These are phyloP conservation scores for Cepaea hortensis DNA, from an alignment of 2,888 invertebrate genomes.

Conservation along the genomic window DNA sequence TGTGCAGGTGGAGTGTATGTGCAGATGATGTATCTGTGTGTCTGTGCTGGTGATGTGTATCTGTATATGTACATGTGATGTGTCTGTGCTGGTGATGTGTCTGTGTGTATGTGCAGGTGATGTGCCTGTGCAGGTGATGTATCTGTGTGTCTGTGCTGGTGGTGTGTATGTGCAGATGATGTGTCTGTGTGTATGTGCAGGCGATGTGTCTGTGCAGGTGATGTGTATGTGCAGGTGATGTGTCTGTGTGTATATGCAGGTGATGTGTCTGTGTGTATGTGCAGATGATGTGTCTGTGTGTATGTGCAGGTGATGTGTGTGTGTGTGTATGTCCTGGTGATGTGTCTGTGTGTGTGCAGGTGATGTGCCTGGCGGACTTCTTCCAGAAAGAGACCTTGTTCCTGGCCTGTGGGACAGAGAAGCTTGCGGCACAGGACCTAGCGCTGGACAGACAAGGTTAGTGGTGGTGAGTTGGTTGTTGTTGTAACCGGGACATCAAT, in stretches of 20 bases:
- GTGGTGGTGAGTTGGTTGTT: background rate
- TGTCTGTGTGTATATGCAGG: slow-evolving; percentile 9
- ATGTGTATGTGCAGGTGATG: background rate
- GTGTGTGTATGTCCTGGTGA: background rate
- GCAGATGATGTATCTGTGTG: too few species aligned
- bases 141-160: too few species aligned
- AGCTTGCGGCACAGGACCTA: slow-evolving; percentile 90
- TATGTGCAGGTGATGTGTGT: background rate
- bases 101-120: too few species aligned
- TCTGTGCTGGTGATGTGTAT: too few species aligned
- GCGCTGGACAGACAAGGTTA: slow-evolving; percentile 93
- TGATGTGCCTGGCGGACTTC: slow-evolving; percentile 86
- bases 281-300: background rate
- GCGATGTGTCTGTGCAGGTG: too few species aligned
- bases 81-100: too few species aligned
- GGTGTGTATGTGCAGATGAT: too few species aligned
- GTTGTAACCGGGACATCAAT: background rate
- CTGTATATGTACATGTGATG: too few species aligned
- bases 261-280: slow-evolving; percentile 4
- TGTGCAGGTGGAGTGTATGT: too few species aligned
- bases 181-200: too few species aligned
- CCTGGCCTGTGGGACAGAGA: slow-evolving; percentile 95
- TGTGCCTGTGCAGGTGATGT: too few species aligned
- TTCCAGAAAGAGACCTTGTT: slow-evolving; percentile 89
- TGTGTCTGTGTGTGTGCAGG: slow-evolving; percentile 72